These are phyloP conservation scores for Dusona sp. DNA, from an alignment of 2,888 invertebrate genomes.

Conservation along the genomic window DNA sequence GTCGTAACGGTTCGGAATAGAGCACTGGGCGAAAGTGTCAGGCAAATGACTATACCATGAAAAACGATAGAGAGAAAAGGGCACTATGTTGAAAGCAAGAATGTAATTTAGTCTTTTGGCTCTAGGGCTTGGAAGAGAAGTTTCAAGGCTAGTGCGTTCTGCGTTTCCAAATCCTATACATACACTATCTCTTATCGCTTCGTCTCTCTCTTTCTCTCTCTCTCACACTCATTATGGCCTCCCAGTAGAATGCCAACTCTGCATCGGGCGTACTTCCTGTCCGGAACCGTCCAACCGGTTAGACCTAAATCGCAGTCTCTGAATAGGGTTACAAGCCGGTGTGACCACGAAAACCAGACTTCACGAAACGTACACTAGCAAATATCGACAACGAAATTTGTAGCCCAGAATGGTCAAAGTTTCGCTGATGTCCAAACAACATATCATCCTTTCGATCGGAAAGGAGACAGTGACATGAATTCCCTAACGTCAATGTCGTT, in stretches of 20 bases:
- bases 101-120: conserved; percentile 72
- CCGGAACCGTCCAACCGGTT: conserved; percentile 73
- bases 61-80: conserved; percentile 5
- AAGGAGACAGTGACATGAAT: conserved; percentile 17
- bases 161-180: conserved; percentile 57
- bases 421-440: conserved; percentile 38
- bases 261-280: conserved; percentile 71
- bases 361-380: conserved; percentile 37
- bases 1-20: conserved; percentile 46
- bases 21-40: conserved; percentile 25
- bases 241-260: conserved; percentile 37
- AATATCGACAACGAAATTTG: conserved; percentile 52
- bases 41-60: not conserved
- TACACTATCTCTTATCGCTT: conserved; percentile 9
- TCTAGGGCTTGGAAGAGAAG: conserved; percentile 46
- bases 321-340: conserved; percentile 70
- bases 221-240: conserved; percentile 7
- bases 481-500: not conserved
- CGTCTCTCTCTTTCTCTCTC: not conserved
- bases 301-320: conserved; percentile 74
- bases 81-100: conserved; percentile 68
- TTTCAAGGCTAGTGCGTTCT: conserved; percentile 30
- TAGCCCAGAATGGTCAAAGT: conserved; percentile 29
- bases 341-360: conserved; percentile 66
- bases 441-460: conserved; percentile 48